Evolutionary conservation across 2,113 vertebrate genomes (phyloP).

Genomic region (Boulengerochromis microlepis): DNA sequence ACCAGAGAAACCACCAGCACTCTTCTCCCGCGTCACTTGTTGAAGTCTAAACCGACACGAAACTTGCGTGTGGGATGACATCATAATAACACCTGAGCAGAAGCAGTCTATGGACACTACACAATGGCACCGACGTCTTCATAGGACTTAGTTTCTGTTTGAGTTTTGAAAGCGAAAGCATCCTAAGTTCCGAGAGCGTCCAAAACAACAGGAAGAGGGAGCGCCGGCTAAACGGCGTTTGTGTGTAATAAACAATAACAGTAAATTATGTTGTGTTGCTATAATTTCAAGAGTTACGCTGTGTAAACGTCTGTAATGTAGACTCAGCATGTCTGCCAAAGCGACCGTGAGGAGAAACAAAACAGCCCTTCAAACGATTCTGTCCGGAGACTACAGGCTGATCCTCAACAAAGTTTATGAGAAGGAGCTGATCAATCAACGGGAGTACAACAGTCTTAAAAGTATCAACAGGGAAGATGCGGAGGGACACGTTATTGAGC

Average conservation of each 20-base stretch:
- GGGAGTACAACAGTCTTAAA: slow-evolving; percentile 56
- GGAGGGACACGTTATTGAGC: slow-evolving; percentile 4
- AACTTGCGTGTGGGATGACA: not conserved
- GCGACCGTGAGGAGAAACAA: slow-evolving; percentile 26
- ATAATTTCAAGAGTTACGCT: not conserved
- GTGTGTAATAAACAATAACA: not conserved
- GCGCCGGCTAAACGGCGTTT: not conserved
- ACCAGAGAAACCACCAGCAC: not conserved
- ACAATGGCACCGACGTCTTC: not conserved
- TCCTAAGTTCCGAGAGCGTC: not conserved
- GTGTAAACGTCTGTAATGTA: not conserved
- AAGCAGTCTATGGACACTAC: not conserved
- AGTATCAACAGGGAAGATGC: not conserved
- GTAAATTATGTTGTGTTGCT: not conserved
- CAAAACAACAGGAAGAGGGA: not conserved
- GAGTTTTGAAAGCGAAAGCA: not conserved
- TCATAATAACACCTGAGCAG: not conserved
- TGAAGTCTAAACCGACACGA: not conserved
- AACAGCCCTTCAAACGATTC: not conserved
- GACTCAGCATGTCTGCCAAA: not conserved
- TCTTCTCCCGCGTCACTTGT: not conserved
- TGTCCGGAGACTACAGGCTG: slow-evolving; percentile 20
- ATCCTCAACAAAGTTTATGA: slow-evolving; percentile 46
- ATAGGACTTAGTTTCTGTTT: not conserved
- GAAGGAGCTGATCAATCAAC: not conserved